Conservation (phyloP, 1,140 invertebrate genomes). For the Augochlora pura region DNA sequence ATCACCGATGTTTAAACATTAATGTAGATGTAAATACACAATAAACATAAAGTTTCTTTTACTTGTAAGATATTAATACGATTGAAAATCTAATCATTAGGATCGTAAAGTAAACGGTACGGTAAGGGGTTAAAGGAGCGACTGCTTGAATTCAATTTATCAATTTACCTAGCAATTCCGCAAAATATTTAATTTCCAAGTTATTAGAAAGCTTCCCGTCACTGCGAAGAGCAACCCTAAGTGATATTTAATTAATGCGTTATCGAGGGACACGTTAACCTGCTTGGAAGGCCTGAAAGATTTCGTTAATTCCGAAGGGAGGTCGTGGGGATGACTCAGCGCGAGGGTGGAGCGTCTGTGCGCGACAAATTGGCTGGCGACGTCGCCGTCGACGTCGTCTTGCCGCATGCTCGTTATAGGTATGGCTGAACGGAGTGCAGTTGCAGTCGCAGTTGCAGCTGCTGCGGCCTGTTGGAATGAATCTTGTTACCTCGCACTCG, state of each 20-base stretch:
- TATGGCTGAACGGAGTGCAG: constrained; percentile 24
- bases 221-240: too few relatives aligned
- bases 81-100: too few relatives aligned
- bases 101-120: too few relatives aligned
- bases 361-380: constrained; percentile 39
- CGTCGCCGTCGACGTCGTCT: constrained; percentile 23
- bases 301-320: constrained; percentile 15
- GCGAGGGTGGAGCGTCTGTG: neutral
- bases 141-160: too few relatives aligned
- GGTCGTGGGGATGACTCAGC: constrained; percentile 5
- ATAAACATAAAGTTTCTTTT: too few relatives aligned
- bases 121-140: too few relatives aligned
- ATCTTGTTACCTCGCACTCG: constrained; percentile 54
- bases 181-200: too few relatives aligned
- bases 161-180: too few relatives aligned
- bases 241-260: neutral
- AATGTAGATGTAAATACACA: too few relatives aligned
- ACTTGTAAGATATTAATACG: too few relatives aligned
- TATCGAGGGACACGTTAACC: neutral
- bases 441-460: constrained; percentile 41
- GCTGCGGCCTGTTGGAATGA: constrained; percentile 27
- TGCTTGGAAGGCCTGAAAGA: neutral
- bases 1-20: too few relatives aligned
- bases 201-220: too few relatives aligned
- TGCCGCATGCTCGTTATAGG: constrained; percentile 47